Percentiles rank a stretch among this genome's conserved stretches.
Conservation (phyloP, 1,140 invertebrate species). For the Glomeris maerens region DNA sequence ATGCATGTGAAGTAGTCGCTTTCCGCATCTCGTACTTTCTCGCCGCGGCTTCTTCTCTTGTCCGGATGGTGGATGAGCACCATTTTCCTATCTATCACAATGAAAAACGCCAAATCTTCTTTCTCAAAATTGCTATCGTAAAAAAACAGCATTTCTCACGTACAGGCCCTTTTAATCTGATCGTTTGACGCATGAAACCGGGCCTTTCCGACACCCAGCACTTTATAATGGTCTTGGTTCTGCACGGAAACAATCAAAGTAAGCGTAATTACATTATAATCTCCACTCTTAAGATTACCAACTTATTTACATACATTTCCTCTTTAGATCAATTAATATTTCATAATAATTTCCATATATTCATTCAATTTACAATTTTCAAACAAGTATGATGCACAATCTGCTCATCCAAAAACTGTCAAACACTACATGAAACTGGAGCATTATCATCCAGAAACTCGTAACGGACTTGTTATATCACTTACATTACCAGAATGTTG, state of each 20-base stretch:
- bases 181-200: conserved; percentile 71
- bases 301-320: too few relatives aligned
- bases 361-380: too few relatives aligned
- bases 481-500: too few relatives aligned
- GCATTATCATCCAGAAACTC: too few relatives aligned
- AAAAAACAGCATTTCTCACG: conserved; percentile 31
- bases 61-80: conserved; percentile 95
- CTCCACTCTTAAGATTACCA: too few relatives aligned
- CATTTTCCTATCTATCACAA: conserved; percentile 52
- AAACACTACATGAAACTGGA: too few relatives aligned
- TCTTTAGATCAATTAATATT: too few relatives aligned
- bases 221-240: conserved; percentile 90
- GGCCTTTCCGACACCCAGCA: conserved; percentile 70
- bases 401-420: too few relatives aligned
- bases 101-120: conserved; percentile 5
- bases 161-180: conserved; percentile 83
- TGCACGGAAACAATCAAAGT: conserved; percentile 26
- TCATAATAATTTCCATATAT: too few relatives aligned
- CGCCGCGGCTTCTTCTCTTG: conserved; percentile 76
- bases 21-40: conserved; percentile 58
- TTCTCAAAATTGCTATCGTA: conserved; percentile 7
- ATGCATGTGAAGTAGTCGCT: conserved; percentile 98
- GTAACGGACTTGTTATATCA: too few relatives aligned
- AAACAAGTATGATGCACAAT: too few relatives aligned
- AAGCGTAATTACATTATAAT: too few relatives aligned